These are phyloP conservation scores for Cyprichromis sp. DNA, from an alignment of 2,113 vertebrate species.

Conservation along the genomic window DNA sequence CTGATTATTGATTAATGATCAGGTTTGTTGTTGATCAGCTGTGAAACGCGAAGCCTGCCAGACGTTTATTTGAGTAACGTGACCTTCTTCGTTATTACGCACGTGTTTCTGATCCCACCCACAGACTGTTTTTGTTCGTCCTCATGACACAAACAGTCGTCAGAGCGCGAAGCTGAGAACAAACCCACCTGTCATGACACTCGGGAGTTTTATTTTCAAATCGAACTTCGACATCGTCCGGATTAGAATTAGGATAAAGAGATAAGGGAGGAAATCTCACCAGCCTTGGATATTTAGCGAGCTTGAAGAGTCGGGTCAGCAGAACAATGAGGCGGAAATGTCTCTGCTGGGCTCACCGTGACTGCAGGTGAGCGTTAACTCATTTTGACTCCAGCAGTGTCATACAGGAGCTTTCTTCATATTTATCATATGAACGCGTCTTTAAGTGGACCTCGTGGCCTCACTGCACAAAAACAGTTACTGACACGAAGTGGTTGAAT, in stretches of 20 bases:
- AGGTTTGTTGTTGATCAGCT: background rate
- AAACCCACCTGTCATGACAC: background rate
- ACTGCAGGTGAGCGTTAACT: background rate
- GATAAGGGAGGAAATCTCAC: background rate
- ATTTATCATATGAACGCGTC: background rate
- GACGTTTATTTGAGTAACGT: background rate
- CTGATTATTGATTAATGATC: background rate
- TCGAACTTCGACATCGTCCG: background rate
- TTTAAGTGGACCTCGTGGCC: accelerated
- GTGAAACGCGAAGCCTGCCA: accelerated
- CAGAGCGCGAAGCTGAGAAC: accelerated
- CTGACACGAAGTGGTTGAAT: background rate
- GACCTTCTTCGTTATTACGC: background rate
- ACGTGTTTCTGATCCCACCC: background rate
- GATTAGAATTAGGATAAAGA: accelerated
- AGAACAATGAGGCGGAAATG: background rate
- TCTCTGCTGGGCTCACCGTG: background rate
- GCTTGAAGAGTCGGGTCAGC: background rate
- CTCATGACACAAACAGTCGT: accelerated
- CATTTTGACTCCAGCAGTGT: accelerated
- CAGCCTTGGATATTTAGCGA: background rate
- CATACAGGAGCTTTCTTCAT: background rate
- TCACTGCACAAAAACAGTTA: background rate
- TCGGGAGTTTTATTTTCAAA: background rate
- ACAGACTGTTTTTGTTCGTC: background rate